Evolutionary conservation across 2,113 vertebrate genomes (phyloP).

Genomic region (Phalacrocorax carbo): DNA sequence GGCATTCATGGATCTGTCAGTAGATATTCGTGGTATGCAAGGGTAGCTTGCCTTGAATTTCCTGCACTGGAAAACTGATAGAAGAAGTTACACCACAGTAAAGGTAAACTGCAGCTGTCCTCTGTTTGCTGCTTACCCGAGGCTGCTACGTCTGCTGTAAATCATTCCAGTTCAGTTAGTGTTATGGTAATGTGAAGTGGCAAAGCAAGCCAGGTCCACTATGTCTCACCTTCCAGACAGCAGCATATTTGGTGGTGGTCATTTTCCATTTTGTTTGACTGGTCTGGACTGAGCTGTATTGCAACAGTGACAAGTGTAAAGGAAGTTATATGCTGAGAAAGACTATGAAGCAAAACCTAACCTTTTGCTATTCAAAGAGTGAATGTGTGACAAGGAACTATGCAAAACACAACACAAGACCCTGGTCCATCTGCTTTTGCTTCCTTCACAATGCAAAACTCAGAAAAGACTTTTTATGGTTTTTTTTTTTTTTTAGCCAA

Average conservation of each 20-base stretch:
- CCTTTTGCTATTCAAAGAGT: background rate
- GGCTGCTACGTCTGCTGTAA: background rate
- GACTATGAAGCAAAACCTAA: background rate
- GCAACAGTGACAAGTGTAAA: background rate
- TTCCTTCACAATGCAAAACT: background rate
- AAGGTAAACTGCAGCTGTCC: background rate
- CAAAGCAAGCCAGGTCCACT: background rate
- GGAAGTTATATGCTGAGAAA: background rate
- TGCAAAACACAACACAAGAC: background rate
- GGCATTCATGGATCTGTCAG: background rate
- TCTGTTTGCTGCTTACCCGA: background rate
- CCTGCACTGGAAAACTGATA: background rate
- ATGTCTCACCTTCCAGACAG: background rate
- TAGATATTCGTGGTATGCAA: background rate
- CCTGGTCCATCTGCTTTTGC: background rate
- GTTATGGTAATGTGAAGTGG: background rate
- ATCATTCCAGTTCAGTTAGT: background rate
- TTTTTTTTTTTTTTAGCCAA: background rate
- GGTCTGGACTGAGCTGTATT: background rate
- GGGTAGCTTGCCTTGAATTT: background rate
- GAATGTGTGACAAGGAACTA: background rate
- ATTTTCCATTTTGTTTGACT: background rate
- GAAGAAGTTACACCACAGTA: background rate
- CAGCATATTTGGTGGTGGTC: background rate
- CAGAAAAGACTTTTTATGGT: background rate